Evolutionary conservation across 2,888 invertebrate species (phyloP), one percentile per base, ranked within the genome.

Genomic region (Lamproptera curius): DNA sequence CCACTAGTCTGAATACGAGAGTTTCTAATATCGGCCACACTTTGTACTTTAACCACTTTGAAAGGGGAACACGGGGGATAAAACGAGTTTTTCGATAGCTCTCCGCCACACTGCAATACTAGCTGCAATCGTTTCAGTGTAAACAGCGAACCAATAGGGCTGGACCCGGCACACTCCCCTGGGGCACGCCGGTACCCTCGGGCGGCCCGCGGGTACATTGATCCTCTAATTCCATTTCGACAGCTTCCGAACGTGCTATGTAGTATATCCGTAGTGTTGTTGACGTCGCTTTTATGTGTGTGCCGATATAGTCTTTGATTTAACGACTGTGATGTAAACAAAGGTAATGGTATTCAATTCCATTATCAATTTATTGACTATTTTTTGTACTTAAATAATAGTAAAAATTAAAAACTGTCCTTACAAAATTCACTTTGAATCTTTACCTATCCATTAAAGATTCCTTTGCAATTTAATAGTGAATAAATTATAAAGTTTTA

Each of bases 141-240:
- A 73, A 76, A 78, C 69, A 78, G 70, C 67, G 66, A 74, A 76
- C 73, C 76, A 75, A 79, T 78, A 47, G 47, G 33, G 35, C 16
- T 16, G 46, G 17, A 31, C 37, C 37, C 31, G 10, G n/a, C 28
- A 14, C 26, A n/a, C 36, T 28, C 28, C 46, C 46, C 36, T 23
- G 36, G 38, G 23, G 28, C 4, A 33, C 28, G 9, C 36, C 41
- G 35, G 8, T 13, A 14, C 35, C 36, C 28, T 11, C 34, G 11
- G 26, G 26, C 16, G 14, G 44, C 46, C 46, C 17, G 41, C 37
- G 46, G 46, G 41, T 36, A 47, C 37, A 28, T 20, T 31, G 36
- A 42, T 41, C 36, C 46, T 31, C 37, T 47, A 47, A 47, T 47
- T 36, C 42, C 46, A 42, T 47, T 41, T 35, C 36, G 31, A 31